Evolutionary conservation across 2,113 vertebrate species (phyloP), one percentile per base, ranked within the genome.

Genomic region (Cyanoramphus novaezelandiae): DNA sequence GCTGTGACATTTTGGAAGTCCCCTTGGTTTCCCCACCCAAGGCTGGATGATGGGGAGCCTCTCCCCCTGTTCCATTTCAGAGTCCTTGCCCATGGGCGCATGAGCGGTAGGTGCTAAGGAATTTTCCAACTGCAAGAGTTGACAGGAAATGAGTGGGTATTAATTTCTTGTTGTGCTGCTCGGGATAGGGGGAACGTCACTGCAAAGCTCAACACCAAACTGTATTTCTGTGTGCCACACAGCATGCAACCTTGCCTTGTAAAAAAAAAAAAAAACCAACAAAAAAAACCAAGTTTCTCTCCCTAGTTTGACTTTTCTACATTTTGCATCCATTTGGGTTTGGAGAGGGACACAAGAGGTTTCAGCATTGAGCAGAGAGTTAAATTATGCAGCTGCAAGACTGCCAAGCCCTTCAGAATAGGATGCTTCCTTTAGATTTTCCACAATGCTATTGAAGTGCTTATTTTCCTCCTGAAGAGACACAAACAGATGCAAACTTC

Each of bases 401-500:
- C 96, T 95, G 96, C 95, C 97, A 95, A 93, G 96, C 94, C 97
- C 97, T 97, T 97, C 97, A 98, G 98, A 97, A 98, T 97, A 95
- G 98, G 98, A 98, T 98, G 97, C 98, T 98, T 98, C 97, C 80
- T 98, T 98, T 97, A 98, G 97, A 97, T 98, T 98, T 97, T 98
- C 93, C 97, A 98, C 98, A 98, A 98, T 98, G 98, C 98, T 98
- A 98, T 98, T 98, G 98, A 98, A 98, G 98, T 98, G 98, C 98
- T 98, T 98, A 98, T 98, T 98, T 98, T 98, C 98, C 98, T 98
- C 98, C 98, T 98, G 98, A 98, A 98, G 98, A 98, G 98, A 98
- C 98, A 98, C 98, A 98, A 98, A 98, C 98, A 98, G 98, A 98
- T 98, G 98, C 98, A 98, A 98, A 98, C 98, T 98, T 98, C 98